Base-by-base conservation (phyloP, 2,113 vertebrate species). In the Oenanthe melanoleuca region DNA sequence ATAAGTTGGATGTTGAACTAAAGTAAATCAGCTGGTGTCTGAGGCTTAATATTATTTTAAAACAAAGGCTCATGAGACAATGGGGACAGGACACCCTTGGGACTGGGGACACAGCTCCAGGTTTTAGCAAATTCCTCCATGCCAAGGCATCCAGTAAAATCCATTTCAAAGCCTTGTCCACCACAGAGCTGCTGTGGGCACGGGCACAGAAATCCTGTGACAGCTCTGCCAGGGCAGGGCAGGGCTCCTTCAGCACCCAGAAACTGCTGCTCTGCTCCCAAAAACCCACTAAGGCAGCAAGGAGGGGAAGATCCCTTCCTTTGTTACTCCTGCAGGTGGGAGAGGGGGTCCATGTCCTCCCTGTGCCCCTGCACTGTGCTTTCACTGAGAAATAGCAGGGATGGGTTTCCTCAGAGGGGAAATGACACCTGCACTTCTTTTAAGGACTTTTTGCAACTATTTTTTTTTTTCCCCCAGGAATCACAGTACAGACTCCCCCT, bases 21-120 rank as follows among this genome's bases (percentile, higher is more conserved):
- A 97, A 96, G 81, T 74, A 94, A 93, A 97, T 94, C 89, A 93
- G 93, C 81, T 94, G 92, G 92, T 59, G 92, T 91, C 85, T 96
- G 83, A 95, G 72, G 72, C 78, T 95, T 72, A 72, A 81, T 88
- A 94, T 93, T 72, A 95, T 88, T 87, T 93, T 93, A 89, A 94
- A 94, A 94, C 87, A 93, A 96, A 94, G 71, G 74, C 12, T 0
- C 57, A 44, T 2, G 63, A 91, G 78, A 82, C 84, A 75, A 67
- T 3, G 26, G 71, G 94, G 80, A 85, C 70, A 74, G 19, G 34
- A 80, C 70, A 71, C 53, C 15, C 17, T 37, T 2, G 1, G 23
- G 65, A 44, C 44, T 7, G 16, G 56, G 33, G 34, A 69, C 25
- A 5, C 75, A 89, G 80, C 84, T 64, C 33, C 53, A 20, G 37